A percentile compares a stretch with the other conserved stretches of the same genome.
Conservation (phyloP, 2,888 invertebrate genomes). For the Noctua pronuba region DNA sequence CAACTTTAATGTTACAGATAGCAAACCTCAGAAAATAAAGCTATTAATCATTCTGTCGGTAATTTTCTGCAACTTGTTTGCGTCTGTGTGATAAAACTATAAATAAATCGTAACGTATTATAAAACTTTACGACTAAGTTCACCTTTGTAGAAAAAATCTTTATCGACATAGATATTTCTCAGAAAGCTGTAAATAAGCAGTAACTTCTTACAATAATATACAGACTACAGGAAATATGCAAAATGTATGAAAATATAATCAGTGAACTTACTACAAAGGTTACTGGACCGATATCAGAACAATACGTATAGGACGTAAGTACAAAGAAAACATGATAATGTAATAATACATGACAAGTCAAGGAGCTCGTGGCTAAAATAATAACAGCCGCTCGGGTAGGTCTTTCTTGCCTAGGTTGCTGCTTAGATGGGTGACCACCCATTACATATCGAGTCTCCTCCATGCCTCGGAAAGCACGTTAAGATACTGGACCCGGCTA, state of each 20-base stretch:
- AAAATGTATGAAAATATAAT: slow-evolving; percentile 25
- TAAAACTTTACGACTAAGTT: slow-evolving; percentile 44
- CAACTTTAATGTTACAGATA: slow-evolving; percentile 31
- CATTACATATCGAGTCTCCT: not conserved
- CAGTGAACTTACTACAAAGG: slow-evolving; percentile 1
- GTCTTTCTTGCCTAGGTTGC: not conserved
- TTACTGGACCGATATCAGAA: slow-evolving; percentile 4
- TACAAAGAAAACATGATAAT: slow-evolving; percentile 11
- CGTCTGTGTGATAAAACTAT: slow-evolving; percentile 28
- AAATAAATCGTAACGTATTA: slow-evolving; percentile 41
- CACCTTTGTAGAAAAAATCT: slow-evolving; percentile 30
- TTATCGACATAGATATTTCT: slow-evolving; percentile 23
- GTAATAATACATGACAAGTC: not conserved
- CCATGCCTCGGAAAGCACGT: not conserved
- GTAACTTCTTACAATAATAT: slow-evolving; percentile 2
- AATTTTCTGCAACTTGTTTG: slow-evolving; percentile 54
- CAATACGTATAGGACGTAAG: not conserved
- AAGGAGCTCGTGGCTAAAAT: not conserved
- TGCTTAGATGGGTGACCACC: not conserved
- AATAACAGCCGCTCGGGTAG: not conserved
- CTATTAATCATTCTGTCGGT: slow-evolving; percentile 34
- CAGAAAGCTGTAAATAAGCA: slow-evolving; percentile 6
- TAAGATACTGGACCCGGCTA: not conserved
- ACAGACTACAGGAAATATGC: not conserved
- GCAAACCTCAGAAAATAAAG: slow-evolving; percentile 47